A percentile compares a stretch with the other conserved stretches of the same genome.
These are phyloP conservation scores for Pasiphila rectangulata DNA, from an alignment of 2,888 invertebrate genomes.

Conservation along the genomic window DNA sequence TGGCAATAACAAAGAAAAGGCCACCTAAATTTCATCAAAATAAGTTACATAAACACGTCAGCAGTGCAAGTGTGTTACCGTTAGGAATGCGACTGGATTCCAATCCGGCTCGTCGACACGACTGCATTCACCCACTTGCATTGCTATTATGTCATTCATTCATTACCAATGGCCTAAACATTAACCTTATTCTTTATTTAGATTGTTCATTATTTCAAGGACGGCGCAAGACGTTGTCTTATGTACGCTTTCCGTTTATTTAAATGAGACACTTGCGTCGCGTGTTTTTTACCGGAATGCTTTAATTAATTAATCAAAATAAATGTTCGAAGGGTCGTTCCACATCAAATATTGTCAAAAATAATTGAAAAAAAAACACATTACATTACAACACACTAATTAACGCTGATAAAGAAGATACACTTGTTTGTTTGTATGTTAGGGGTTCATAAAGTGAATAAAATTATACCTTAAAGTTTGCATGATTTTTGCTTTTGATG, in stretches of 20 bases:
- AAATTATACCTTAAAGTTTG: too few species aligned
- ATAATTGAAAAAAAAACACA: too few species aligned
- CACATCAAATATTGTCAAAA: too few species aligned
- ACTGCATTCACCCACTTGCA: slow-evolving; percentile 61
- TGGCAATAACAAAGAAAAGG: too few species aligned
- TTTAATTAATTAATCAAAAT: not conserved
- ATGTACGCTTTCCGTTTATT: not conserved
- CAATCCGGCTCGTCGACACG: slow-evolving; percentile 49
- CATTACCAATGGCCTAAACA: slow-evolving; percentile 63
- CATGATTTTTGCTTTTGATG: too few species aligned
- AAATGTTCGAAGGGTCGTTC: not conserved
- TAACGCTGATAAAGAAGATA: too few species aligned
- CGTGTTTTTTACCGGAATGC: not conserved
- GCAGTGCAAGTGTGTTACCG: slow-evolving; percentile 63
- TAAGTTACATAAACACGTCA: slow-evolving; percentile 13
- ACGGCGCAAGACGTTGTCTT: slow-evolving; percentile 45
- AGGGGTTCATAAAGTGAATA: too few species aligned
- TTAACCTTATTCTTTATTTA: slow-evolving; percentile 42
- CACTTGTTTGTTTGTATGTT: too few species aligned
- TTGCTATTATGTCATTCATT: slow-evolving; percentile 68
- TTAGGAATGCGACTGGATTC: slow-evolving; percentile 74
- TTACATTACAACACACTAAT: too few species aligned
- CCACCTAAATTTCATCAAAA: too few species aligned
- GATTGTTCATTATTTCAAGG: slow-evolving; percentile 31
- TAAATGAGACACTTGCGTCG: not conserved